Percentiles rank a stretch among this genome's conserved stretches.
Conservation (phyloP, 2,888 invertebrate genomes). For the Hydroisotoma schaefferi region DNA sequence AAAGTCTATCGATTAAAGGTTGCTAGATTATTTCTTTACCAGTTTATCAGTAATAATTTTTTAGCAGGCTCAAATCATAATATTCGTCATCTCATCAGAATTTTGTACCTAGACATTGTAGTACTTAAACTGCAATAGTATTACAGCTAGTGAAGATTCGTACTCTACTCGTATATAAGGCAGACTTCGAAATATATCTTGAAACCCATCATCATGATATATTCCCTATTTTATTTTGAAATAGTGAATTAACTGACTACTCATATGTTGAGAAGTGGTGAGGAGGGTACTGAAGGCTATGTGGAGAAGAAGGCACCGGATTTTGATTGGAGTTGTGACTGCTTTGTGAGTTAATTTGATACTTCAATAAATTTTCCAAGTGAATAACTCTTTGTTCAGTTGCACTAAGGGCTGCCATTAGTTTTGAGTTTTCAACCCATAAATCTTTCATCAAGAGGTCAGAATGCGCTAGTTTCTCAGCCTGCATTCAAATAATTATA, state of each 20-base stretch:
- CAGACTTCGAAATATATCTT: too few relatives aligned
- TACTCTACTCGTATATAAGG: too few relatives aligned
- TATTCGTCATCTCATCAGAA: too few relatives aligned
- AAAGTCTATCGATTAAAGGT: too few relatives aligned
- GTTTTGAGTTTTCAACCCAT: conserved; percentile 78
- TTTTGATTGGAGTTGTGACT: background rate
- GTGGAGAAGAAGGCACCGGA: conserved; percentile 10
- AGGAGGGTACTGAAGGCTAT: conserved; percentile 11
- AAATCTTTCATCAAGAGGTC: conserved; percentile 77
- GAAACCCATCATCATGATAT: too few relatives aligned
- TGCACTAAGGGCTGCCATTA: conserved; percentile 63
- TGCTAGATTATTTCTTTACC: too few relatives aligned
- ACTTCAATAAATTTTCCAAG: conserved; percentile 40
- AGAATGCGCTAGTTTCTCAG: conserved; percentile 67
- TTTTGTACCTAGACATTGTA: too few relatives aligned
- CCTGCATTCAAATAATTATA: conserved; percentile 52
- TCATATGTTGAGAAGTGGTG: conserved; percentile 9
- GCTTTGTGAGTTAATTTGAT: conserved; percentile 24
- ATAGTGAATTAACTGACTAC: background rate
- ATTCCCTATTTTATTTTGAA: too few relatives aligned
- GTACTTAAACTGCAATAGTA: too few relatives aligned
- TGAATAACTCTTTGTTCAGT: conserved; percentile 54
- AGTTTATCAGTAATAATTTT: too few relatives aligned
- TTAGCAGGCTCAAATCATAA: too few relatives aligned
- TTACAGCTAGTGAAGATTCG: too few relatives aligned